phyloP scores from a whole-genome alignment of 2,797 vertebrate genomes.

The Scomberomorus guttatus region DNA sequence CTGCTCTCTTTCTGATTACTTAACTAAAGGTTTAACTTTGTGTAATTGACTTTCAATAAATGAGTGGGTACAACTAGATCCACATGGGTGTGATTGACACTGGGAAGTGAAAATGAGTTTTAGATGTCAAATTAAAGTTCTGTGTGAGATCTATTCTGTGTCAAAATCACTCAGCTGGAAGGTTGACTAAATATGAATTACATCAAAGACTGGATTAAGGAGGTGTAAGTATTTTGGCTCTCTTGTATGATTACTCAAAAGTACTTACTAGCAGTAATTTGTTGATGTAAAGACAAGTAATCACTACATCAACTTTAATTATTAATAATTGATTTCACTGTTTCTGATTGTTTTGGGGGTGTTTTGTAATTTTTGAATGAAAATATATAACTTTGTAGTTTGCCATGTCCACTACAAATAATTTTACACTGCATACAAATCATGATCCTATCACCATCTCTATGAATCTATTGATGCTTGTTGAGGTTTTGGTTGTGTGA shows the following conservation, averaged over 20 bases:
- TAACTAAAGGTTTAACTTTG: conserved; percentile 30
- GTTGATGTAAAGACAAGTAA: conserved; percentile 24
- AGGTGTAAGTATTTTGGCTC: conserved; percentile 51
- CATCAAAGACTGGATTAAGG: conserved; percentile 61
- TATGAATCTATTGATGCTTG: neutral
- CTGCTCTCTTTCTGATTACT: conserved; percentile 42
- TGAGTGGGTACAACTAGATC: conserved; percentile 20
- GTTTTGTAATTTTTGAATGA: too few species aligned
- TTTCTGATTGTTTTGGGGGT: neutral
- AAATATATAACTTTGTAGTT: neutral
- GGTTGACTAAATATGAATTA: conserved; percentile 40
- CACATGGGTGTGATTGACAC: conserved; percentile 38
- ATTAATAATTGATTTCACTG: neutral
- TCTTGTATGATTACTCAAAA: conserved; percentile 50
- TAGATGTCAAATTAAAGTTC: conserved; percentile 48
- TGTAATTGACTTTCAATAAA: conserved; percentile 47
- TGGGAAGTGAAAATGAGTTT: conserved; percentile 43
- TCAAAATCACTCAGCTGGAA: conserved; percentile 45
- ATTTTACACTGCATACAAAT: neutral
- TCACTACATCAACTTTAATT: conserved; percentile 28
- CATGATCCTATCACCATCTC: neutral
- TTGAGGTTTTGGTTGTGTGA: neutral
- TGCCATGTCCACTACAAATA: neutral
- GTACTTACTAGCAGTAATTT: conserved; percentile 27
- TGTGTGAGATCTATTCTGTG: conserved; percentile 12